phyloP scores from a whole-genome alignment of 2,797 vertebrate genomes.

The Lemur catta region DNA sequence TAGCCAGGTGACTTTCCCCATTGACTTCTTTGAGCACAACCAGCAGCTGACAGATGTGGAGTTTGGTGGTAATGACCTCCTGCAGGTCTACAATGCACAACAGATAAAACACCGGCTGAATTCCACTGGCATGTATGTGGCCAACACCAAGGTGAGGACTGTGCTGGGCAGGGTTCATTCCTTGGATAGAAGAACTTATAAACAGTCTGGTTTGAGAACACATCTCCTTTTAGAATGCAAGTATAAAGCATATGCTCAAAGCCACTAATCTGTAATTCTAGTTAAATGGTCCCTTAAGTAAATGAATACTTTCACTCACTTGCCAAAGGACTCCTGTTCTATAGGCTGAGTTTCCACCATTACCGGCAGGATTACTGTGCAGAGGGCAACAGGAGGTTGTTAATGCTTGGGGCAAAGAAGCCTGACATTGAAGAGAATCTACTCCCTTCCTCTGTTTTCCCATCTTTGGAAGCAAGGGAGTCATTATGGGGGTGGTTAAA shows the following conservation, averaged over 20 bases:
- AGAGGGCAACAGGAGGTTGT: background rate
- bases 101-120: slow-evolving; percentile 99
- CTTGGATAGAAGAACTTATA: background rate
- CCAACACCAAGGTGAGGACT: slow-evolving; percentile 95
- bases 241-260: fast-evolving
- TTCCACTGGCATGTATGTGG: slow-evolving; percentile 99
- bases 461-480: background rate
- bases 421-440: background rate
- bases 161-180: background rate
- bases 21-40: slow-evolving; percentile 99
- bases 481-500: background rate
- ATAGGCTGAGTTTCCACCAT: background rate
- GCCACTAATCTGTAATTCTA: background rate
- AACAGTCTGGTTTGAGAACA: background rate
- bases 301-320: background rate
- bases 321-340: background rate
- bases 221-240: background rate
- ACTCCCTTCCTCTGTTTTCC: background rate
- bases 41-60: slow-evolving; percentile 98
- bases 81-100: slow-evolving; percentile 98
- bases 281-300: background rate
- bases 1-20: slow-evolving; percentile 97
- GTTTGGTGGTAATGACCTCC: slow-evolving; percentile 97
- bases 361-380: background rate
- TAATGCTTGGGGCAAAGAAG: background rate